These are phyloP conservation scores for Syngnathus acus DNA, from an alignment of 2,797 vertebrate species.

Conservation along the genomic window DNA sequence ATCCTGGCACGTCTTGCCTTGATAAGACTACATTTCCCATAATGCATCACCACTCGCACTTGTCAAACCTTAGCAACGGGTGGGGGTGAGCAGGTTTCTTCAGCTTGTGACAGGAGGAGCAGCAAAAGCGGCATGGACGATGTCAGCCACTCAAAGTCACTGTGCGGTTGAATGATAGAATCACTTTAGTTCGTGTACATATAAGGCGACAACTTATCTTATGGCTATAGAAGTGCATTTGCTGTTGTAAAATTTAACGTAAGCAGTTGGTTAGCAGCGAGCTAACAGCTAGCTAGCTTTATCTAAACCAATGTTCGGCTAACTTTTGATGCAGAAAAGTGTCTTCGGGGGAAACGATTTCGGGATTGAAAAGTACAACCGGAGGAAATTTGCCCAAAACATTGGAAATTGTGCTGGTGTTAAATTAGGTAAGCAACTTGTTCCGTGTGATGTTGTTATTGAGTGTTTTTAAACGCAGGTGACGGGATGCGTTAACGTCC, in stretches of 20 bases:
- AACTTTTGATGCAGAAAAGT: constrained; percentile 17
- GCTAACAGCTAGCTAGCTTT: constrained; percentile 52
- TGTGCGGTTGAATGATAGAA: constrained; percentile 2
- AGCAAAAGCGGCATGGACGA: constrained; percentile 32
- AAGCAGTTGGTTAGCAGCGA: constrained; percentile 18
- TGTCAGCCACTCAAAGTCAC: constrained; percentile 33
- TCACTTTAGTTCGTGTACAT: constrained; percentile 2
- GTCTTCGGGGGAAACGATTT: neutral
- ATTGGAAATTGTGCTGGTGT: neutral
- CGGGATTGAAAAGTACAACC: constrained; percentile 1
- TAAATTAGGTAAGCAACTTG: constrained; percentile 32
- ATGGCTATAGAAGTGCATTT: neutral
- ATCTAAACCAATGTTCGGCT: constrained; percentile 26
- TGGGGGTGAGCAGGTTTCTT: constrained; percentile 10
- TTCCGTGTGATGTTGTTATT: neutral
- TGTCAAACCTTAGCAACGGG: constrained; percentile 31
- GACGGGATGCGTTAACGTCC: neutral
- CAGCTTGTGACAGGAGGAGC: constrained; percentile 34
- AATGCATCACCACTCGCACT: constrained; percentile 48
- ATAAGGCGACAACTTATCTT: neutral
- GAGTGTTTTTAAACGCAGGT: neutral
- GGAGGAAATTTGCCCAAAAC: neutral
- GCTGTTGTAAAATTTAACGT: constrained; percentile 3
- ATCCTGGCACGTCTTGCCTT: constrained; percentile 36
- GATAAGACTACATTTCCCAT: constrained; percentile 63